phyloP scores from a whole-genome alignment of 2,113 vertebrate genomes.

The Jaculus jaculus region DNA sequence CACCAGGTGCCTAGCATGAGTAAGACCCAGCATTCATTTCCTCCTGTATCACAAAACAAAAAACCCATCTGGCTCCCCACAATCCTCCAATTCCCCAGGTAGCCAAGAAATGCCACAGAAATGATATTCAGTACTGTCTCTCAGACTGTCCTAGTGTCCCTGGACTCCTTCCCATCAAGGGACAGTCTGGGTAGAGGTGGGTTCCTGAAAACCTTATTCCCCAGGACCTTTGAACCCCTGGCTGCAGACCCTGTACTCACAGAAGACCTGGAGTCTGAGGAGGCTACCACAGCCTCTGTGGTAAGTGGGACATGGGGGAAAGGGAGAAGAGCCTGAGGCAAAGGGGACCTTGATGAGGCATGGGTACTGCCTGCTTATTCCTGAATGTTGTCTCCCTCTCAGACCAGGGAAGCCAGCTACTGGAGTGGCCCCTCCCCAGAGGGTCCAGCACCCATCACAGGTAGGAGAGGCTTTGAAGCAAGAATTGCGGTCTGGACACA shows the following conservation, averaged over 20 bases:
- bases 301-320: slow-evolving; percentile 26
- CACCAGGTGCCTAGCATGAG: background rate
- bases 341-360: background rate
- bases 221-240: slow-evolving; percentile 70
- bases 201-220: slow-evolving; percentile 23
- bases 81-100: background rate
- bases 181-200: background rate
- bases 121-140: background rate
- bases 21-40: background rate
- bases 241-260: slow-evolving; percentile 53
- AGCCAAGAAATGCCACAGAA: background rate
- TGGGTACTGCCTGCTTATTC: background rate
- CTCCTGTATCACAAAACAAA: background rate
- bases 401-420: slow-evolving; percentile 38
- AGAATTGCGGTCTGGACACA: background rate
- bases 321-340: no score
- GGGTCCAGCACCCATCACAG: slow-evolving; percentile 58
- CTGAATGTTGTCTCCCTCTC: background rate
- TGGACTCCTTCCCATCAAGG: background rate
- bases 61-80: background rate
- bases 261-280: slow-evolving; percentile 50
- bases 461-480: slow-evolving; percentile 44
- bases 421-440: slow-evolving; percentile 55
- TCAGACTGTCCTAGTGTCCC: background rate
- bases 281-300: background rate